A percentile compares a stretch with the other conserved stretches of the same genome.
These are phyloP conservation scores for Hippolais icterina DNA, from an alignment of 2,113 vertebrate genomes.

Conservation along the genomic window DNA sequence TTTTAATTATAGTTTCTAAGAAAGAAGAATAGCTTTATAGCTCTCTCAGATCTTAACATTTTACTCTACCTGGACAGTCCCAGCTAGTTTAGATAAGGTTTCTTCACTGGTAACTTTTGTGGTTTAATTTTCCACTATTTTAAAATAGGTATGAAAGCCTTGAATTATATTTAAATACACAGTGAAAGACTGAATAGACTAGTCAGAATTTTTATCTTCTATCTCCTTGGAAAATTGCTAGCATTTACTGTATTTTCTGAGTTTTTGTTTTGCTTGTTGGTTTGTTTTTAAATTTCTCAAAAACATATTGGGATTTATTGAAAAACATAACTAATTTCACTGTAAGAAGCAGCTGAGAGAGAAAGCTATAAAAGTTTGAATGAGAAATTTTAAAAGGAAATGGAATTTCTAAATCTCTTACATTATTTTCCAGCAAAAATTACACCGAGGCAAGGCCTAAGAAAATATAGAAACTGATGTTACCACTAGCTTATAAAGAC, in stretches of 20 bases:
- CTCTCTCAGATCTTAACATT: background rate
- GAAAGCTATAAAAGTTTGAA: background rate
- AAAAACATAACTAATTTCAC: background rate
- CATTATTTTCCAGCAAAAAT: background rate
- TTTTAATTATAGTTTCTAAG: background rate
- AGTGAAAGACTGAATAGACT: background rate
- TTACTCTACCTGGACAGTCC: background rate
- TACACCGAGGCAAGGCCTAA: background rate
- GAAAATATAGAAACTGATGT: background rate
- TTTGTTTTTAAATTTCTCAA: background rate
- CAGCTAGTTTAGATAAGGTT: background rate
- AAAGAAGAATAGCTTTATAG: background rate
- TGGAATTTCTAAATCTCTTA: background rate
- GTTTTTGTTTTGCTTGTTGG: background rate
- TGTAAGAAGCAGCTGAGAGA: background rate
- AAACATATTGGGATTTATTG: background rate
- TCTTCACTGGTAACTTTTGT: background rate
- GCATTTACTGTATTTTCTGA: background rate
- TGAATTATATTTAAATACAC: background rate
- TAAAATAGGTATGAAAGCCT: background rate
- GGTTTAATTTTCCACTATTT: background rate
- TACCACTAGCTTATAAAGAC: background rate
- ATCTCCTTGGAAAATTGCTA: background rate
- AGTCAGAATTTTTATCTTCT: background rate
- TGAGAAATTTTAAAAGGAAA: background rate